Evolutionary conservation across 1,140 invertebrate species (phyloP), one percentile per base, ranked within the genome.

Genomic region (Scaptomyza pallida): DNA sequence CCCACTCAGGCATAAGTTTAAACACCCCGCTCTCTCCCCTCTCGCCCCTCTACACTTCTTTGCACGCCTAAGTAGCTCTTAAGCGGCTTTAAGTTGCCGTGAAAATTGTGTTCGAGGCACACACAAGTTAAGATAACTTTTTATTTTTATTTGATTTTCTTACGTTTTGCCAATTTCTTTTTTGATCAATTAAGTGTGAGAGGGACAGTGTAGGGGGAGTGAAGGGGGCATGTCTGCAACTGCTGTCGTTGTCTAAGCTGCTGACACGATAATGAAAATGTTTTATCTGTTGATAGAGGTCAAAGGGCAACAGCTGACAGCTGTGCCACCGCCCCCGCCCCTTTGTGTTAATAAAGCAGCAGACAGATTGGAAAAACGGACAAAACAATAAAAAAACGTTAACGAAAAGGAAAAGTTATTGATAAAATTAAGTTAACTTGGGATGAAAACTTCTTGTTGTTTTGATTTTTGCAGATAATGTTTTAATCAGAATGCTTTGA

Each of bases 31-130:
- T 4, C 23, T n/a, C 15, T 8, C 12, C 21, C 6, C 0, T 10
- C 33, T 9, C 30, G 15, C 15, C 17, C 23, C 6, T 2, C 26
- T 9, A 9, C 26, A 30, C 6, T 30, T 30, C 6, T 30, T 30
- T 30, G 41, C 41, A 26, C 8, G 5, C 35, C 60, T 64, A 64
- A 64, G 60, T 70, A 64, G 63, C 70, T 72, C 48, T 57, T 75
- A 88, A 86, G 83, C 75, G 71, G 71, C 74, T 86, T 86, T 89
- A 88, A 86, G 82, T 86, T 89, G 60, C 75, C 75, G 78, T 88
- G 62, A 86, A 86, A 86, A 82, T 82, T 82, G 71, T 78, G 71
- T 78, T 78, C 43, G 51, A 21, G 21, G 21, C 21, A 73, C 64
- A 85, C 10, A 55, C 26, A 79, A 70, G 69, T 81, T 78, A 40